Base-by-base conservation (phyloP, 2,113 vertebrate species). In the Lepus europaeus region DNA sequence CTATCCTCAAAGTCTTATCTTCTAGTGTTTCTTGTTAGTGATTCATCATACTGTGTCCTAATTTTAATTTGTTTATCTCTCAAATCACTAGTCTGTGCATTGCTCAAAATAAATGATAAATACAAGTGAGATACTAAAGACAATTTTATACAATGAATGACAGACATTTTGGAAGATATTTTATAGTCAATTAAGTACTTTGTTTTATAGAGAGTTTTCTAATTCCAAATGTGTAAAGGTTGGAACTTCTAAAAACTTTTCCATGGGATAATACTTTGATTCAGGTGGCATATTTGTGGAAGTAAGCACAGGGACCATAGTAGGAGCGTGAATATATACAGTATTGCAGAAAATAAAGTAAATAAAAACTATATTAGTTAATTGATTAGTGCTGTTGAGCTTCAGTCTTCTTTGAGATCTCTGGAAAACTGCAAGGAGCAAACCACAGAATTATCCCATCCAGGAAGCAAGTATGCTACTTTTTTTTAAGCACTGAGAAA, bases 21-120 rank as follows among this genome's bases (percentile, higher is more conserved):
- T 61, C 31, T 33, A 3, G 9, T 45, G 6, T 73, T 11, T 9
- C 87, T 29, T 89, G 1, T 85, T 83, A 77, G 68, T 45, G 29
- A n/a, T 7, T 78, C 16, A 4, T 12, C 9, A 9, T 23, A 13
- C 1, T 64, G 0, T 51, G 76, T 69, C 73, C 51, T 78, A 68
- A 91, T 92, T 94, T 85, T 56, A 53, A 25, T 87, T 74, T 11
- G 49, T 53, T 90, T 85, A 5, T 87, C 31, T 82, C 76, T 74
- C 22, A 89, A 61, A 12, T 68, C 16, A 36, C 61, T 74, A 31
- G 5, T 53, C 12, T 73, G 3, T 79, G 13, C 39, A 33, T 83
- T n/a, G 13, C 12, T 94, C 31, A 45, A 84, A 23, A 79, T 66
- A 39, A 88, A 36, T 63, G 5, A 56, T 68, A 59, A 16, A 49